Percentiles rank a stretch among this genome's conserved stretches.
phyloP scores from a whole-genome alignment of 2,113 vertebrate species.

The Mobula hypostoma region DNA sequence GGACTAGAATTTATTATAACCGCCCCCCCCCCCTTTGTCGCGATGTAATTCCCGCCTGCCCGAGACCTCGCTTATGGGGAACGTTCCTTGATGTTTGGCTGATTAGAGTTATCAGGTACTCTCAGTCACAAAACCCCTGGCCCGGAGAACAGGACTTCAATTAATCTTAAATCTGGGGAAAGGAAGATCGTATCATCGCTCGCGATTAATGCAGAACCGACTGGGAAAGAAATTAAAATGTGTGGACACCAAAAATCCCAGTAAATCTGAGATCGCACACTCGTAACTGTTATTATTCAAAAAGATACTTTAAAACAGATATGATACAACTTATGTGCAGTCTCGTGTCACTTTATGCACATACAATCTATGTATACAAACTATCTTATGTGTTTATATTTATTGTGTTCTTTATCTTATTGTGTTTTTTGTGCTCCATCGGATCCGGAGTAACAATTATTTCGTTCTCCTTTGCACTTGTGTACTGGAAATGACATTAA shows the following conservation, averaged over 20 bases:
- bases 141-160: conserved; percentile 9
- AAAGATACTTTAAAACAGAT: not conserved
- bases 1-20: conserved; percentile 21
- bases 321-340: too few relatives aligned
- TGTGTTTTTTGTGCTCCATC: too few relatives aligned
- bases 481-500: too few relatives aligned
- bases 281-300: not conserved
- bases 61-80: conserved; percentile 58
- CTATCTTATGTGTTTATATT: too few relatives aligned
- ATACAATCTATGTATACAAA: too few relatives aligned
- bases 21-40: not conserved
- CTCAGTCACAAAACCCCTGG: conserved; percentile 46
- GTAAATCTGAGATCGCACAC: not conserved
- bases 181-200: not conserved
- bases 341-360: too few relatives aligned
- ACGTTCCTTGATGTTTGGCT: conserved; percentile 56
- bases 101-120: conserved; percentile 67
- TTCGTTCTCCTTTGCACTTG: too few relatives aligned
- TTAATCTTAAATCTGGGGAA: conserved; percentile 32
- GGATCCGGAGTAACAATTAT: too few relatives aligned
- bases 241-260: not conserved
- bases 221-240: not conserved
- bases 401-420: too few relatives aligned
- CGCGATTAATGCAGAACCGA: conserved; percentile 19
- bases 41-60: conserved; percentile 60